Conservation (phyloP, 2,888 invertebrate genomes). For the Eristalinus sepulchralis region DNA sequence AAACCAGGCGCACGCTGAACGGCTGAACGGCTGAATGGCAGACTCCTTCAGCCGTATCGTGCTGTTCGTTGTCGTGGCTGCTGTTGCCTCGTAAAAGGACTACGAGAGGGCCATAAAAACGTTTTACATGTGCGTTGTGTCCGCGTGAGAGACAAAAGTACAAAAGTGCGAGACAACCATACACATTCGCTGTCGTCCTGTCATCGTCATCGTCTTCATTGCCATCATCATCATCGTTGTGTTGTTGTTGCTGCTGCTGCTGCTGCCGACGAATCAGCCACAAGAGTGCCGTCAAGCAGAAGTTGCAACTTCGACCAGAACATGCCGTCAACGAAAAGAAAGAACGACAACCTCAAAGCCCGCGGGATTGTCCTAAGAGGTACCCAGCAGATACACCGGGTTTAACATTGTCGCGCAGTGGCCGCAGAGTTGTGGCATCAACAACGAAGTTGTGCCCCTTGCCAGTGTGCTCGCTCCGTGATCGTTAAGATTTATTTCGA, state of each 20-base stretch:
- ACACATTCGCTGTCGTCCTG: background rate
- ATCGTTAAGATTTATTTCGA: constrained; percentile 65
- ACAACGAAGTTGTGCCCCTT: background rate
- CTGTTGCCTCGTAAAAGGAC: constrained; percentile 42
- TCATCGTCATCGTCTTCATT: constrained; percentile 10
- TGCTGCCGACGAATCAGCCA: constrained; percentile 52
- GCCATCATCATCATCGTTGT: background rate
- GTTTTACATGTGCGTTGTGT: constrained; percentile 60
- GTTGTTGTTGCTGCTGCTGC: background rate
- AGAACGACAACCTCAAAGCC: constrained; percentile 16
- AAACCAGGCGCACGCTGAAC: constrained; percentile 28
- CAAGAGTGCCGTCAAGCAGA: constrained; percentile 55
- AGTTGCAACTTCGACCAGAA: constrained; percentile 19
- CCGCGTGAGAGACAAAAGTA: constrained; percentile 18
- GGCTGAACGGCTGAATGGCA: too few species aligned
- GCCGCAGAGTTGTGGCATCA: background rate
- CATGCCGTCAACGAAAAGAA: background rate
- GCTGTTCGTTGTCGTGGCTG: background rate
- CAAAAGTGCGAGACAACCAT: constrained; percentile 49
- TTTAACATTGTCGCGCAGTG: constrained; percentile 43
- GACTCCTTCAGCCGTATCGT: background rate
- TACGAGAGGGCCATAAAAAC: constrained; percentile 60
- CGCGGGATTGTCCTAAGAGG: background rate
- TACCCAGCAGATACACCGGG: constrained; percentile 16
- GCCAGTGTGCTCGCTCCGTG: constrained; percentile 21